Conservation (phyloP, 2,113 vertebrate species). For the Embiotoca jacksoni region DNA sequence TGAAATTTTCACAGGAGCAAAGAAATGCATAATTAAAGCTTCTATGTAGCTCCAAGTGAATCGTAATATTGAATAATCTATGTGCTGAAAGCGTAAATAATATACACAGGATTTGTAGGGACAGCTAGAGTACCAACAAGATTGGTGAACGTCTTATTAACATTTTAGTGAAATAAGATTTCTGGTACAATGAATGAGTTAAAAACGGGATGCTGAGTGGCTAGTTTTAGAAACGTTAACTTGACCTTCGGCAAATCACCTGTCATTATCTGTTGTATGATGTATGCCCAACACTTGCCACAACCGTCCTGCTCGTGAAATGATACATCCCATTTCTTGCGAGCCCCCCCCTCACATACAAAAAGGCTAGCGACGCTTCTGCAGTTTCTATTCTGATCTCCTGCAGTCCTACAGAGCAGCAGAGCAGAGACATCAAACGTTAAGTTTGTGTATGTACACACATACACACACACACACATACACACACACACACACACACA, state of each 20-base stretch:
- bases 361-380: neutral
- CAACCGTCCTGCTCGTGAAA: neutral
- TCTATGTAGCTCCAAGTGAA: neutral
- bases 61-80: neutral
- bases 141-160: no score
- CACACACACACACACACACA: no score
- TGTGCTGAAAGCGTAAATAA: neutral
- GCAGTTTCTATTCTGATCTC: conserved; percentile 2
- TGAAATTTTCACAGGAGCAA: neutral
- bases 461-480: neutral
- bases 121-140: no score
- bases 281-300: neutral
- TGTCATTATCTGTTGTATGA: neutral
- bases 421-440: neutral
- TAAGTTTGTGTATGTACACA: neutral
- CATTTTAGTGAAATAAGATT: neutral
- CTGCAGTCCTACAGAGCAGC: neutral
- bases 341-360: neutral
- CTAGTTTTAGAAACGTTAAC: neutral
- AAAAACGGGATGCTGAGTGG: neutral
- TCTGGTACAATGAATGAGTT: neutral
- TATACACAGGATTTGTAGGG: neutral
- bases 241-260: neutral
- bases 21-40: neutral
- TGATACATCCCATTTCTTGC: neutral